These are phyloP conservation scores for Numida meleagris DNA, from an alignment of 2,113 vertebrate genomes.

Conservation along the genomic window DNA sequence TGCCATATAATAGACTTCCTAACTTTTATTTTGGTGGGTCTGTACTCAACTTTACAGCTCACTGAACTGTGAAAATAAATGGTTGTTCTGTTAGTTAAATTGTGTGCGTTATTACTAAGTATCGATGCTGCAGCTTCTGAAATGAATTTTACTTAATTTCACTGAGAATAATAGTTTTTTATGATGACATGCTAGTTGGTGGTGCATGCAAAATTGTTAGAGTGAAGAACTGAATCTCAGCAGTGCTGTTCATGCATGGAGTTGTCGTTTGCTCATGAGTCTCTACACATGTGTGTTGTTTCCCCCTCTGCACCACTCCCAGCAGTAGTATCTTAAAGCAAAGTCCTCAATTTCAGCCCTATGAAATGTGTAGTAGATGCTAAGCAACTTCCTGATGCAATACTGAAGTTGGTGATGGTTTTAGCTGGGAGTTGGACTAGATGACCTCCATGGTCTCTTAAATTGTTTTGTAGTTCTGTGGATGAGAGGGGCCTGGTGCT, in stretches of 20 bases:
- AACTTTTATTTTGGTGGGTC: neutral
- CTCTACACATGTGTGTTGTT: neutral
- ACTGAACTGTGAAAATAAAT: neutral
- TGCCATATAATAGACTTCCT: neutral
- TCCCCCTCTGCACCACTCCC: neutral
- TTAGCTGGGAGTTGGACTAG: neutral
- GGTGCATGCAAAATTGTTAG: neutral
- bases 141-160: neutral
- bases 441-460: neutral
- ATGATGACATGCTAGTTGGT: fast-evolving
- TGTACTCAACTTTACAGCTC: neutral
- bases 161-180: neutral
- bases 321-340: neutral
- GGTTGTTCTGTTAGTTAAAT: neutral
- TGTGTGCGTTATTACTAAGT: neutral
- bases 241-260: neutral
- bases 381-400: neutral
- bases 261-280: neutral
- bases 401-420: neutral
- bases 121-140: neutral
- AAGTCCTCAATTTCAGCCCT: neutral
- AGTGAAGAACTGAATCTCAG: neutral
- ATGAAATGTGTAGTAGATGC: neutral
- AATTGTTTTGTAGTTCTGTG: neutral
- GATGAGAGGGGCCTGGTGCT: neutral